A percentile compares a stretch with the other conserved stretches of the same genome.
Conservation (phyloP, 2,797 vertebrate genomes). For the Falco concolor region DNA sequence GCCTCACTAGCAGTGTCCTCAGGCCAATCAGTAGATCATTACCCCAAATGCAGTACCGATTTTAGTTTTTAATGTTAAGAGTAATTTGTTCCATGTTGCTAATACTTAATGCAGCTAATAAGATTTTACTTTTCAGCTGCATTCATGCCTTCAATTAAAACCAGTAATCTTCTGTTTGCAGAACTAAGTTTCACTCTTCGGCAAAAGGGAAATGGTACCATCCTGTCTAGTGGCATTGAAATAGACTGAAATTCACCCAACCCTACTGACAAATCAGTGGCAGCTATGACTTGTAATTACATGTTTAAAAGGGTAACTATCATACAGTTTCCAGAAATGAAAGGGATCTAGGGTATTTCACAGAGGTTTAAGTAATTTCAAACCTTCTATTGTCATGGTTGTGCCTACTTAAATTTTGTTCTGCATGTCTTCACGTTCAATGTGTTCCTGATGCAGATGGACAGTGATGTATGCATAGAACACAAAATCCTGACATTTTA, state of each 20-base stretch:
- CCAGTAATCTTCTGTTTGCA: conserved; percentile 17
- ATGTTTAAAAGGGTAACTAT: neutral
- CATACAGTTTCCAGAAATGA: neutral
- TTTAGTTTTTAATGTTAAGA: conserved; percentile 22
- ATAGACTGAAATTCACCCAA: neutral
- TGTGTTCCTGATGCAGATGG: neutral
- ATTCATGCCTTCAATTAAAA: conserved; percentile 31
- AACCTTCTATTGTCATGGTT: neutral
- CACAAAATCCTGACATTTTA: neutral
- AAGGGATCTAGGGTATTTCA: neutral
- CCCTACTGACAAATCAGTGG: neutral
- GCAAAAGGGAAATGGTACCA: neutral
- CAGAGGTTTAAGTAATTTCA: neutral
- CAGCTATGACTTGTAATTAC: conserved; percentile 1
- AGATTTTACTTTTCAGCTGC: conserved; percentile 23
- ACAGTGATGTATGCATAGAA: neutral
- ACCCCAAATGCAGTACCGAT: neutral
- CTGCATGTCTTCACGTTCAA: neutral
- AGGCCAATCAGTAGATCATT: conserved; percentile 23
- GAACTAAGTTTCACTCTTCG: neutral
- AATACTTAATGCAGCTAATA: conserved; percentile 45
- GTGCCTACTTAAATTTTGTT: neutral
- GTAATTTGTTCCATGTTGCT: conserved; percentile 9
- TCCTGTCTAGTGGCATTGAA: neutral
- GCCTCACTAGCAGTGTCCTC: neutral